Base-by-base conservation (phyloP, 92 coral and sea anemone species). In the Paramuricea clavata region DNA sequence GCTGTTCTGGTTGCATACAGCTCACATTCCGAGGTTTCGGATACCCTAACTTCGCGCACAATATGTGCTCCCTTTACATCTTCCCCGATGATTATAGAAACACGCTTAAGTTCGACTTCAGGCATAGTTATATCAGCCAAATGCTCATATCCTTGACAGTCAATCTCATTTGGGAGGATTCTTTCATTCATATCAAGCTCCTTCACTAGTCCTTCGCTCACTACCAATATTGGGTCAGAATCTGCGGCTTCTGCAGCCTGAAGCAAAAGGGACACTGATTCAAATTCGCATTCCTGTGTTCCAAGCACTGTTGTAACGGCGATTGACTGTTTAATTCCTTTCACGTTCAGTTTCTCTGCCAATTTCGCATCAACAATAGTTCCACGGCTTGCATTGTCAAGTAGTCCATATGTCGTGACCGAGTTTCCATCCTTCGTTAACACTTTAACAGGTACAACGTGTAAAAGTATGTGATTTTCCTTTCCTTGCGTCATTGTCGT, bases 331-430 rank as follows among this genome's bases (percentile, higher is more conserved):
- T 33, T 34, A 15, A 85, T 83, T 43, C 86, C 92, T 41, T 76
- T 80, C 47, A 89, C 69, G 59, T 56, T 27, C 23, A 84, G 74
- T 35, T 15, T 77, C 44, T 69, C 35, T 19, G 89, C 92, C 34
- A 89, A 64, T 0, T 88, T 78, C 0, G 69, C 13, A 11, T 73
- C 62, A 21, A 82, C 67, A 3, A 88, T 82, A n/a, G n/a, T n/a
- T n/a, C n/a, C n/a, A n/a, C n/a, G n/a, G n/a, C n/a, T n/a, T n/a
- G n/a, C n/a, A n/a, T 88, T 88, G 33, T 88, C 88, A 17, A 74
- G 79, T 26, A 83, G 79, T 22, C 86, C 92, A 34, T 89, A 84
- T 0, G 92, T 89, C 30, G 92, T 83, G 28, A 84, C 54, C 47
- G 81, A 78, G 23, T 67, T 64, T 22, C 89, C 92, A 17, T 50